Evolutionary conservation across 2,888 invertebrate genomes (phyloP), one percentile per base, ranked within the genome.

Genomic region (Barypeithes pellucidus): DNA sequence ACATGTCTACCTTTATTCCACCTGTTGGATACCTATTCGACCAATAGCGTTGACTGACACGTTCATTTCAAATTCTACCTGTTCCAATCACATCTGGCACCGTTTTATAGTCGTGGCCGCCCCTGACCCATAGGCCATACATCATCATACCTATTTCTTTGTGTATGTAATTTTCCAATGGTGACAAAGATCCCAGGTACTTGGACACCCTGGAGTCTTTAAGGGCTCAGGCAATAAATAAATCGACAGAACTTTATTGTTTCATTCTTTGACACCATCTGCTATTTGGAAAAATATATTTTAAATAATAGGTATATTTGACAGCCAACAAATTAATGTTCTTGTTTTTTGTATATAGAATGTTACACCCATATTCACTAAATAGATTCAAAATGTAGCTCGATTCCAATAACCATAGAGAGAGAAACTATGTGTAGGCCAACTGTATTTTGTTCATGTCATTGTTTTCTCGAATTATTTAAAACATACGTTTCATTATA

Each of bases 11-110:
- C 16, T 57, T 16, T 57, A 57, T 16, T 33, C 1, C 54, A 57
- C 54, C 54, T 57, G 54, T 33, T 11, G 54, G 16, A 33, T 33
- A 52, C 14, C 52, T 3, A 9, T 3, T 57, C 3, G 4, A 57
- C 54, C 54, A 57, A 57, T 57, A 33, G 36, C 33, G 16, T 36
- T 16, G 33, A 1, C 52, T 52, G 2, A 14, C 2, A 52, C 24
- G 7, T 52, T 52, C 33, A 57, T 57, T 57, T 33, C 11, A 33
- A 16, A 18, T 33, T 57, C 11, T 33, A 57, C 54, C 54, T 57
- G 54, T 57, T 3, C 54, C 54, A 57, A 57, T 57, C 33, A 33
- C 3, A 57, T 36, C 54, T 18, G 1, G 14, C 8, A 22, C 29
- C 16, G 4, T 16, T 54, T 5, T 9, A 9, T 9, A 47, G 9